These are phyloP conservation scores for Sciurus niger DNA, from an alignment of 2,113 vertebrate species.

Conservation along the genomic window DNA sequence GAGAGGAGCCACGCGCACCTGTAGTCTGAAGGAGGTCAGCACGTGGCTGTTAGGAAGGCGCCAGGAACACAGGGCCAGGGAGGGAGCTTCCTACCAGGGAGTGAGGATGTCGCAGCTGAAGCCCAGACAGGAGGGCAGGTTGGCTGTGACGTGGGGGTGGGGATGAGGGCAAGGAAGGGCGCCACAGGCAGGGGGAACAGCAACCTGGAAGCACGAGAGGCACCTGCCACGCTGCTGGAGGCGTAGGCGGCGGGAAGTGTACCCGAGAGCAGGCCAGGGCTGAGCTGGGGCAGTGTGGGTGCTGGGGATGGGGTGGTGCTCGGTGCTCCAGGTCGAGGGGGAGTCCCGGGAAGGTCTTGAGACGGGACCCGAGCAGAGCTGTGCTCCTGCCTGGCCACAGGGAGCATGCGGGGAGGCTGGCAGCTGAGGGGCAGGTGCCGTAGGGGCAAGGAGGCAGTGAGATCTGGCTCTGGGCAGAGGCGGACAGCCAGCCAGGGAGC, in stretches of 20 bases:
- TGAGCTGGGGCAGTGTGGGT: neutral
- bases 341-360: neutral
- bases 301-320: neutral
- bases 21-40: neutral
- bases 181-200: neutral
- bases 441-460: neutral
- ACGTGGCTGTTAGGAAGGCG: neutral
- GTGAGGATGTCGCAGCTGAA: neutral
- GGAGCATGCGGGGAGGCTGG: fast-evolving
- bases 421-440: neutral
- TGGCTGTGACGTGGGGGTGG: neutral
- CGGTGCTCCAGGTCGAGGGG: neutral
- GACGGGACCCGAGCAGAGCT: neutral
- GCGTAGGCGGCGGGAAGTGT: neutral
- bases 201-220: fast-evolving
- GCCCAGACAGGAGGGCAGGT: neutral
- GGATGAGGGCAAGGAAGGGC: neutral
- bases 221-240: neutral
- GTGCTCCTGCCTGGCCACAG: fast-evolving
- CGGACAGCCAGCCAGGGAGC: neutral
- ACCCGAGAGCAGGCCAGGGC: too few relatives aligned
- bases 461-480: neutral
- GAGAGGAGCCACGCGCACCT: neutral
- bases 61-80: neutral
- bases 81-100: neutral